phyloP scores from a whole-genome alignment of 1,140 invertebrate genomes.

The Macrostomum lignano region DNA sequence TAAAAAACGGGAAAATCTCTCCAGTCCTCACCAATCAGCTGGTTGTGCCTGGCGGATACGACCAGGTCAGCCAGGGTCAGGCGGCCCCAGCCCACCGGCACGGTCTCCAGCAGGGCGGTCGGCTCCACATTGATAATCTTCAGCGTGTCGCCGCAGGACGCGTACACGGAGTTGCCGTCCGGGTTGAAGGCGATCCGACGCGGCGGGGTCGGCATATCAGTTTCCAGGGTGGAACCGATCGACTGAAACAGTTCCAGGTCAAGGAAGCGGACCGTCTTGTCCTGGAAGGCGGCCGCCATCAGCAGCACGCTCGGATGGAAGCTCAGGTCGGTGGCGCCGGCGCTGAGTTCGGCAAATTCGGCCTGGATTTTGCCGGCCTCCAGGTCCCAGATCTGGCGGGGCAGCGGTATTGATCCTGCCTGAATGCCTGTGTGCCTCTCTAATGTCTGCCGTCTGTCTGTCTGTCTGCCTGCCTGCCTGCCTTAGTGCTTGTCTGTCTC shows the following conservation, averaged over 20 bases:
- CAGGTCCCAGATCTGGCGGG: conserved; percentile 47
- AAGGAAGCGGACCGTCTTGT: conserved; percentile 24
- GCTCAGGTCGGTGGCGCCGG: conserved; percentile 55
- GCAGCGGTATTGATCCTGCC: too few species aligned
- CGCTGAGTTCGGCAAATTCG: conserved; percentile 54
- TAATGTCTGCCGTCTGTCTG: too few species aligned
- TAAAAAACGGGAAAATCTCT: too few species aligned
- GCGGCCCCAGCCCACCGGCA: conserved; percentile 2
- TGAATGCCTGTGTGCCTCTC: too few species aligned
- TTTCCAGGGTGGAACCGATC: background rate
- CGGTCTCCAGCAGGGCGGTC: background rate
- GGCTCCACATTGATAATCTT: conserved; percentile 6
- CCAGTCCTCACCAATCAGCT: conserved; percentile 5
- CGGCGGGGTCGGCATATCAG: background rate
- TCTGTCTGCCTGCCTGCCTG: too few species aligned
- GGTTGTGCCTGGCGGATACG: conserved; percentile 4
- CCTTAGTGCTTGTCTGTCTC: too few species aligned
- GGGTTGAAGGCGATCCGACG: conserved; percentile 2
- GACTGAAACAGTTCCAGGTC: conserved; percentile 2
- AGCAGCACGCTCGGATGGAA: conserved; percentile 90
- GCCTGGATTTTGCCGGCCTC: conserved; percentile 55
- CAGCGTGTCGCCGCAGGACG: background rate
- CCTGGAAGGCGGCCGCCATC: conserved; percentile 48
- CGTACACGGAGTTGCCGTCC: background rate
- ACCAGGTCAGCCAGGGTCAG: conserved; percentile 2